Percentiles rank a stretch among this genome's conserved stretches.
Conservation (phyloP, 2,797 vertebrate genomes). For the Cuculus canorus region DNA sequence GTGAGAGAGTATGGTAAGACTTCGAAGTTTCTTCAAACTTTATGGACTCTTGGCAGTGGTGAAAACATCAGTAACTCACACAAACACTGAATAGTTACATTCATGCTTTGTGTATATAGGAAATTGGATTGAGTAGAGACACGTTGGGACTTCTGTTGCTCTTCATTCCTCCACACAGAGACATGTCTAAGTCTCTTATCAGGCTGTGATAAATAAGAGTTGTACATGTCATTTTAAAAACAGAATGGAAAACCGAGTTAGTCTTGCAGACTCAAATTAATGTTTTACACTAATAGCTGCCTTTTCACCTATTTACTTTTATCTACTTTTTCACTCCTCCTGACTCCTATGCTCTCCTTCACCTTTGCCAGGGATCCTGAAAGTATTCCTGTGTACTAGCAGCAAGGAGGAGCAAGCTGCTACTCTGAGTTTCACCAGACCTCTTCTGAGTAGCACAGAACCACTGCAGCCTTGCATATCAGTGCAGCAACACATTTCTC, state of each 20-base stretch:
- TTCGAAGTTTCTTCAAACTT: background rate
- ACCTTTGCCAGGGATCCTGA: background rate
- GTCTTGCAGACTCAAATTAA: background rate
- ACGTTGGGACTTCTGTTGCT: background rate
- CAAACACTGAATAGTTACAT: background rate
- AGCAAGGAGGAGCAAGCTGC: background rate
- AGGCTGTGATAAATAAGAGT: background rate
- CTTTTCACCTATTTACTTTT: background rate
- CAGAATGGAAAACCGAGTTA: background rate
- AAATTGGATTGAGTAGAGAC: background rate
- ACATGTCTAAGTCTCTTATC: background rate
- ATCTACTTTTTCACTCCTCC: background rate
- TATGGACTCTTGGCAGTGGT: background rate
- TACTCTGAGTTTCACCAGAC: background rate
- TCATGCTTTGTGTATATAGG: background rate
- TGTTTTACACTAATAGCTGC: background rate
- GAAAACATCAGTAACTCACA: background rate
- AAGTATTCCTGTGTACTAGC: background rate
- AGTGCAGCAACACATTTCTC: background rate
- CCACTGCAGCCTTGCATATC: fast-evolving
- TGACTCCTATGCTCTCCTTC: background rate
- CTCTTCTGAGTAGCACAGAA: background rate
- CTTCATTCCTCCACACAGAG: background rate
- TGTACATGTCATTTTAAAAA: background rate
- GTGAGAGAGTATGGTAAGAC: background rate